Evolutionary conservation across 2,888 invertebrate genomes (phyloP).

Genomic region (Willowsia nigromaculata): DNA sequence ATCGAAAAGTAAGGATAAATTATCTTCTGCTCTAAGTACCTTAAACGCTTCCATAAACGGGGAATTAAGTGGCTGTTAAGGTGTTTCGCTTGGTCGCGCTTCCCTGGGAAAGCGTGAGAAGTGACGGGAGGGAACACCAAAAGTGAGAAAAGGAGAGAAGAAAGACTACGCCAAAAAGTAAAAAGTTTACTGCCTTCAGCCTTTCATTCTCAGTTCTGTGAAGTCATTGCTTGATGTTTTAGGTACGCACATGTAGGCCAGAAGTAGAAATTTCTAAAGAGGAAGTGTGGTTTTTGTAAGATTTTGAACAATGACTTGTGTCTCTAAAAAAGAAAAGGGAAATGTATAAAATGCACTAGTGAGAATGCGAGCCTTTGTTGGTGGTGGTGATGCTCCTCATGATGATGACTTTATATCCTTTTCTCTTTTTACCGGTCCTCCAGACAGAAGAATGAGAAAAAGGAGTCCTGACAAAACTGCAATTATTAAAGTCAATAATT

Average conservation of each 20-base stretch:
- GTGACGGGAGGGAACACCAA: constrained; percentile 38
- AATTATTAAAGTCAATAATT: constrained; percentile 51
- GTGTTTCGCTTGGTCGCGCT: constrained; percentile 61
- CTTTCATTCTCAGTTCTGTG: background rate
- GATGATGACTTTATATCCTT: background rate
- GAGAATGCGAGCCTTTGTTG: background rate
- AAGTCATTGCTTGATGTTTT: background rate
- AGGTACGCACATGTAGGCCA: background rate
- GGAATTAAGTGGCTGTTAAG: constrained; percentile 77
- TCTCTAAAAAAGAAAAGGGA: background rate
- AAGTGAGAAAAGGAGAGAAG: constrained; percentile 17
- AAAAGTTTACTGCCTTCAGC: constrained; percentile 51
- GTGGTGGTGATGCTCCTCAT: background rate
- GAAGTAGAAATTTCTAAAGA: background rate
- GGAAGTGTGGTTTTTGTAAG: background rate
- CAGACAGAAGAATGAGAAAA: background rate
- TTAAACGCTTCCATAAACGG: constrained; percentile 76
- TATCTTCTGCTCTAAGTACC: constrained; percentile 73
- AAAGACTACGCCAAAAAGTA: background rate
- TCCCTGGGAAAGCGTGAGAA: constrained; percentile 36
- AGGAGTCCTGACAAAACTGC: constrained; percentile 7
- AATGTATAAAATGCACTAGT: background rate
- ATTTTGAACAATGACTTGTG: constrained; percentile 12
- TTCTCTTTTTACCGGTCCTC: background rate
- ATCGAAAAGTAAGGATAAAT: constrained; percentile 74